phyloP scores from a whole-genome alignment of 2,888 invertebrate genomes.

The Caenorhabditis sinica region DNA sequence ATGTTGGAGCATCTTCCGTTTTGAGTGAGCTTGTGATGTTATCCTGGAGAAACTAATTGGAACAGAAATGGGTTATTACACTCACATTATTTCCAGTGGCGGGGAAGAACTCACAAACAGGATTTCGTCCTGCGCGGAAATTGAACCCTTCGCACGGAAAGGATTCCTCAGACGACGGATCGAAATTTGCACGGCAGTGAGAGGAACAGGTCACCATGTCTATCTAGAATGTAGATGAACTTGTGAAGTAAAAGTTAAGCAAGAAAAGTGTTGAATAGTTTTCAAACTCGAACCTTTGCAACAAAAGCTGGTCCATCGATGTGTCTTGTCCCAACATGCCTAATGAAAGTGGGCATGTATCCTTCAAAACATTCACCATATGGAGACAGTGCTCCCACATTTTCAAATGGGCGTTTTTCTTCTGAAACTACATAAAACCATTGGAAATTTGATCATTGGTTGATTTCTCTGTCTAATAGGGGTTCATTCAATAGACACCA shows the following conservation, averaged over 20 bases:
- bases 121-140: slow-evolving; percentile 69
- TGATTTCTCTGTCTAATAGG: too few relatives aligned
- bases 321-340: slow-evolving; percentile 56
- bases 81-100: slow-evolving; percentile 44
- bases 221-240: slow-evolving; percentile 39
- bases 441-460: too few relatives aligned
- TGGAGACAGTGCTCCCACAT: slow-evolving; percentile 46
- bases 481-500: too few relatives aligned
- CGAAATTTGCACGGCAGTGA: slow-evolving; percentile 70
- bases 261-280: not conserved
- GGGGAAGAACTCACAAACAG: slow-evolving; percentile 75
- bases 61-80: not conserved
- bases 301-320: slow-evolving; percentile 61
- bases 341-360: slow-evolving; percentile 54
- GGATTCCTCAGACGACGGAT: slow-evolving; percentile 69
- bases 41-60: slow-evolving; percentile 3
- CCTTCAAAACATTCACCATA: slow-evolving; percentile 66
- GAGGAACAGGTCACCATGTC: slow-evolving; percentile 72
- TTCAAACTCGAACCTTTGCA: slow-evolving; percentile 41
- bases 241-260: not conserved
- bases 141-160: slow-evolving; percentile 76
- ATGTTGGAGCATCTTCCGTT: slow-evolving; percentile 60
- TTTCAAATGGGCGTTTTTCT: slow-evolving; percentile 5
- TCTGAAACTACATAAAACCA: slow-evolving; percentile 12
- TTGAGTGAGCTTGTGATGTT: slow-evolving; percentile 51